phyloP scores from a whole-genome alignment of 1,140 invertebrate genomes.

The Pantala flavescens region DNA sequence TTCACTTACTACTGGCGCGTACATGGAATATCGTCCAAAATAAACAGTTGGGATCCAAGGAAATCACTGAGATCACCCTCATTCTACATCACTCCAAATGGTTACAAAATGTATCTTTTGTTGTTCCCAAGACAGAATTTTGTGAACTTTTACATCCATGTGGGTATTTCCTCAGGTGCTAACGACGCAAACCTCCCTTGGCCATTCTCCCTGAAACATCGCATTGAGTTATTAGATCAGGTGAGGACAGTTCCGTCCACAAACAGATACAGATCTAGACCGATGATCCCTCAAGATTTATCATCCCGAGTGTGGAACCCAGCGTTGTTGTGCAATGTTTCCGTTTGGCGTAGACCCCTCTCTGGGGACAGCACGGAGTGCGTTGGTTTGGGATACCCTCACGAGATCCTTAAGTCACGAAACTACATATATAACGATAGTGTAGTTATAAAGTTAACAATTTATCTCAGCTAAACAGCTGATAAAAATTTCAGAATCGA shows the following conservation, averaged over 20 bases:
- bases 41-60: conserved; percentile 33
- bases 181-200: conserved; percentile 31
- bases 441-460: conserved; percentile 35
- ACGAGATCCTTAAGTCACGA: conserved; percentile 30
- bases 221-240: conserved; percentile 35
- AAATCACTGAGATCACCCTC: conserved; percentile 34
- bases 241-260: conserved; percentile 17
- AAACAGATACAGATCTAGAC: background rate
- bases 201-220: conserved; percentile 37
- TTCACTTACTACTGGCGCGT: conserved; percentile 39
- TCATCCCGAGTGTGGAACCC: conserved; percentile 40
- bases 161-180: conserved; percentile 32
- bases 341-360: conserved; percentile 37
- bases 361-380: conserved; percentile 38
- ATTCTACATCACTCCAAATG: conserved; percentile 34
- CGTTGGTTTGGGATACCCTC: conserved; percentile 37
- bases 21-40: conserved; percentile 31
- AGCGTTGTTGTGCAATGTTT: conserved; percentile 33
- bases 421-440: conserved; percentile 33
- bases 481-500: too few species aligned
- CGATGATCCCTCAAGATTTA: conserved; percentile 29
- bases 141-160: conserved; percentile 35
- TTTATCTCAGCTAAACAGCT: conserved; percentile 29
- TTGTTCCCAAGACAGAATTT: conserved; percentile 30
- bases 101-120: conserved; percentile 36